Percentiles rank a stretch among this genome's conserved stretches.
Evolutionary conservation across 2,888 invertebrate genomes (phyloP).

Genomic region (Thera britannica): DNA sequence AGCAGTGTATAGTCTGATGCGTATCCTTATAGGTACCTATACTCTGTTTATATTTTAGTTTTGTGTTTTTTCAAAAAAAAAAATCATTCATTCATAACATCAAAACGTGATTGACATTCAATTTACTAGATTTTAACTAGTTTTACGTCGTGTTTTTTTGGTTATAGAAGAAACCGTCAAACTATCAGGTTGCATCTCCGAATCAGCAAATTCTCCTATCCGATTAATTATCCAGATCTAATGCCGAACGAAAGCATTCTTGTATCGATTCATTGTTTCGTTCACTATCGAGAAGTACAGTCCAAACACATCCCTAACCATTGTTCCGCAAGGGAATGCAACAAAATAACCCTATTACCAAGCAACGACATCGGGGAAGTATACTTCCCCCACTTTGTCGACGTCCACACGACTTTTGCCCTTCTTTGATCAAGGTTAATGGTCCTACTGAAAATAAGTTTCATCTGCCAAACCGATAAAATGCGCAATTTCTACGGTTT

Average conservation of each 20-base stretch:
- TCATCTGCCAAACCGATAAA: slow-evolving; percentile 48
- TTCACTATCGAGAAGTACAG: slow-evolving; percentile 28
- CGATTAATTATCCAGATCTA: slow-evolving; percentile 23
- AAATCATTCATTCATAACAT: too few species aligned
- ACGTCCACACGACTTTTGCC: slow-evolving; percentile 46
- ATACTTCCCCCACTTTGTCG: slow-evolving; percentile 45
- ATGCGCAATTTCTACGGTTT: slow-evolving; percentile 35
- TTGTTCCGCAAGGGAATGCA: slow-evolving; percentile 46
- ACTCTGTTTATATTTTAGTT: too few species aligned
- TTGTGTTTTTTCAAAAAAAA: too few species aligned
- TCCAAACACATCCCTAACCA: slow-evolving; percentile 22
- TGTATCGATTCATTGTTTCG: slow-evolving; percentile 16
- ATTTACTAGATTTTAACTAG: too few species aligned
- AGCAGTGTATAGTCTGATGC: too few species aligned
- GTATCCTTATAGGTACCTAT: too few species aligned
- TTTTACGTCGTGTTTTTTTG: too few species aligned
- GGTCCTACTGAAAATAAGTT: slow-evolving; percentile 52
- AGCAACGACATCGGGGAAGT: slow-evolving; percentile 48
- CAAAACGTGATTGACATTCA: too few species aligned
- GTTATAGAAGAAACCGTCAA: too few species aligned
- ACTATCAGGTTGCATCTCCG: too few species aligned
- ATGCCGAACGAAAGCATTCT: neutral
- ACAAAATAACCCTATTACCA: slow-evolving; percentile 54
- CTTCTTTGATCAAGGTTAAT: slow-evolving; percentile 62
- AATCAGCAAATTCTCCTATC: neutral